phyloP scores from a whole-genome alignment of 2,113 vertebrate genomes.

The Upupa epops region DNA sequence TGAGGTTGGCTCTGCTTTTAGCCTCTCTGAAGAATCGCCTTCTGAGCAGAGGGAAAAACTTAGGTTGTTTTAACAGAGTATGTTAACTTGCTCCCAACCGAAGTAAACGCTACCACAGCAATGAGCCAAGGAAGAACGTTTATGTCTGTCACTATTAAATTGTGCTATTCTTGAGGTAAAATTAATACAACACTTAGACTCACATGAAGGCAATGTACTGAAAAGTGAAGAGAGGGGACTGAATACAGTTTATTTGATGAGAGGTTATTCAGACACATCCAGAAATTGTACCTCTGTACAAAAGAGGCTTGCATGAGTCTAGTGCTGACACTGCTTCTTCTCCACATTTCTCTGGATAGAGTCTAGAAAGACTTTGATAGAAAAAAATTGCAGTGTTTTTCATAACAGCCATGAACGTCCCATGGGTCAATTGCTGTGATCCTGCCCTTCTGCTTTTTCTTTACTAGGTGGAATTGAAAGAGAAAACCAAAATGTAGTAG shows the following conservation, averaged over 20 bases:
- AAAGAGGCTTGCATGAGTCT: background rate
- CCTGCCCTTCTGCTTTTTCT: background rate
- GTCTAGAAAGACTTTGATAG: background rate
- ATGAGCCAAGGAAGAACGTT: background rate
- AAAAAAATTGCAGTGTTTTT: background rate
- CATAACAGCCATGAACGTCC: background rate
- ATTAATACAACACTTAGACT: background rate
- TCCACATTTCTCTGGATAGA: background rate
- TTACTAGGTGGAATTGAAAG: background rate
- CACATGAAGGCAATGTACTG: background rate
- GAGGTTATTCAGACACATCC: background rate
- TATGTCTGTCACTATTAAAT: background rate
- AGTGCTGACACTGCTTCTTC: background rate
- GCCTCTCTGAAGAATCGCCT: background rate
- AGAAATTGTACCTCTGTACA: background rate
- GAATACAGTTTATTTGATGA: background rate
- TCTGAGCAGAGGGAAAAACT: background rate
- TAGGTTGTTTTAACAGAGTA: background rate
- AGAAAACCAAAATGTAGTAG: background rate
- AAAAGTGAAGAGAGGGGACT: background rate
- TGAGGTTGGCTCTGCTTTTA: background rate
- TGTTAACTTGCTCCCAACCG: background rate
- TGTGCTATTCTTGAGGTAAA: background rate
- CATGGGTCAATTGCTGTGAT: background rate
- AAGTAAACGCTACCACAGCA: background rate